A percentile compares a stretch with the other conserved stretches of the same genome.
Evolutionary conservation across 2,888 invertebrate genomes (phyloP).

Genomic region (Tiliacea citrago): DNA sequence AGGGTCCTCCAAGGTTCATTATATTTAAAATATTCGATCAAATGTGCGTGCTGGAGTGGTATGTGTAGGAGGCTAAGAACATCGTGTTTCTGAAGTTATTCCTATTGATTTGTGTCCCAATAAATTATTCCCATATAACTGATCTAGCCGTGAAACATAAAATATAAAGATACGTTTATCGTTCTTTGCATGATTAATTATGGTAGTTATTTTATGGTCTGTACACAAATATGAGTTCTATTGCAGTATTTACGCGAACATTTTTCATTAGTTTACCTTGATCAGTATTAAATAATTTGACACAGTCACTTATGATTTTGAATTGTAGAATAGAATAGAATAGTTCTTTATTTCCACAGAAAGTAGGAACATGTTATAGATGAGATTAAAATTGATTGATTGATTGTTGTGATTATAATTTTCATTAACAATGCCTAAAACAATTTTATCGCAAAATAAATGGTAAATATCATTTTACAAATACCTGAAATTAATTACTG

Average conservation of each 20-base stretch:
- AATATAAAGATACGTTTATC: slow-evolving; percentile 41
- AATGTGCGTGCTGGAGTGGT: neutral
- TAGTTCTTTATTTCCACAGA: too few relatives aligned
- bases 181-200: slow-evolving; percentile 38
- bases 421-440: neutral
- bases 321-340: too few relatives aligned
- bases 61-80: neutral
- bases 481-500: too few relatives aligned
- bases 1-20: neutral
- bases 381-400: too few relatives aligned
- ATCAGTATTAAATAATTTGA: neutral
- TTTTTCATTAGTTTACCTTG: neutral
- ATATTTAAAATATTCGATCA: slow-evolving; percentile 4
- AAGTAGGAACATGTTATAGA: too few relatives aligned
- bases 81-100: slow-evolving; percentile 24
- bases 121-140: slow-evolving; percentile 27
- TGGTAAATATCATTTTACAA: too few relatives aligned
- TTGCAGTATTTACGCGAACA: neutral
- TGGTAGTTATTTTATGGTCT: slow-evolving; percentile 10
- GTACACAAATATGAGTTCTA: slow-evolving; percentile 3
- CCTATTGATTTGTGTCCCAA: slow-evolving; percentile 34
- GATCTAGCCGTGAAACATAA: slow-evolving; percentile 38
- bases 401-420: slow-evolving; percentile 8
- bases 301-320: neutral
- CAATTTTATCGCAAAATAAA: neutral